Base-by-base conservation (phyloP, 2,888 invertebrate species). In the Hemicrepidius hirtus region DNA sequence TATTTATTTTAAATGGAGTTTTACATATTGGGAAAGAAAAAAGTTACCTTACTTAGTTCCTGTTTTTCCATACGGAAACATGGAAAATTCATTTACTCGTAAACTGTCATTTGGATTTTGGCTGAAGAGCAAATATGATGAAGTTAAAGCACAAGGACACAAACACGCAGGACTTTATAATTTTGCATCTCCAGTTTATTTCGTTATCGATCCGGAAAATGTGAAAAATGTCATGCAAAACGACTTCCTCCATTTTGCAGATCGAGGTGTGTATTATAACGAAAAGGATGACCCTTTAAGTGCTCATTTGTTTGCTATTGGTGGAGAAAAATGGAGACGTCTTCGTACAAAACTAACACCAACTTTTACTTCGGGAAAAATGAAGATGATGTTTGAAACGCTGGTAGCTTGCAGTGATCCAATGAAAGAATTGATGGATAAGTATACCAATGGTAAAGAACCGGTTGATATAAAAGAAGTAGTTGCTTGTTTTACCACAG, bases 401-500 rank as follows among this genome's bases (percentile, higher is more conserved):
- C 35, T 78, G 0, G 10, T 71, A n/a, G 69, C 64, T 12, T 73
- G 74, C 37, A 46, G 73, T 0, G 64, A 44, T 0, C 63, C 67
- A 3, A 41, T 78, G 46, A 46, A 66, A 18, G 49, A 65, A 7
- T n/a, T 69, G 24, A 68, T 78, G 7, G 18, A 24, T 3, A 32
- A 74, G 2, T 13, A 59, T 0, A 10, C 40, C 1, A 40, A 28
- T 13, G 20, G 50, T 35, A 40, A 73, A 1, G 57, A 71, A 28
- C 7, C 71, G 3, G 20, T 76, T 9, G 76, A 79, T 24, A 71
- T 74, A 1, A 80, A 88, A 1, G 88, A 89, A 35, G 84, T 88
- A 62, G 87, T 88, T 74, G 88, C 88, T 5, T 87, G 87, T 74
- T 90, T 88, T 76, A 87, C 89, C 0, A 89, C 89, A 84, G 90